phyloP scores from a whole-genome alignment of 2,113 vertebrate species.

The Platysternon megacephalum region DNA sequence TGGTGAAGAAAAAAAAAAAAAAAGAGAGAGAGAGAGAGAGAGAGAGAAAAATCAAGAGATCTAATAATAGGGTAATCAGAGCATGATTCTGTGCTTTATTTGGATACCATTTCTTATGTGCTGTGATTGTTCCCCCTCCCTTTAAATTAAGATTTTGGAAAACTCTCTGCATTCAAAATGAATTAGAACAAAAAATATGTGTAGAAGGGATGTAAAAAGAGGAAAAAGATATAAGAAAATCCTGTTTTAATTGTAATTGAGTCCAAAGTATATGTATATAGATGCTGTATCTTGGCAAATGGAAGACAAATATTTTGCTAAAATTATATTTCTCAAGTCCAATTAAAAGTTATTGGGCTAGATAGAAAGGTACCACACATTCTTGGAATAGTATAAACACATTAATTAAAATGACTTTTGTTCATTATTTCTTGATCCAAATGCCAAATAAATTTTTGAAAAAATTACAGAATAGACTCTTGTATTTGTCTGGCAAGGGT shows the following conservation, averaged over 20 bases:
- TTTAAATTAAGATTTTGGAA: not conserved
- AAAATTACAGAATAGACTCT: conserved; percentile 16
- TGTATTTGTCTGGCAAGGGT: conserved; percentile 41
- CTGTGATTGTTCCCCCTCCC: too few species aligned
- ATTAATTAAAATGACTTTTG: conserved; percentile 32
- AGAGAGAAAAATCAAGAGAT: not conserved
- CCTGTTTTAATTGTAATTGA: too few species aligned
- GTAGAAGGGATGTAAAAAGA: not conserved
- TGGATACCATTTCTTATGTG: too few species aligned
- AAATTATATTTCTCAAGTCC: not conserved
- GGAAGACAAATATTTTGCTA: not conserved
- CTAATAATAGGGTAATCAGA: not conserved
- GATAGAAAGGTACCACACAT: conserved; percentile 23
- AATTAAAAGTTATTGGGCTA: conserved; percentile 16
- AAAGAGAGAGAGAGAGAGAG: too few species aligned
- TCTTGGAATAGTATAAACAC: not conserved
- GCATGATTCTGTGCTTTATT: not conserved
- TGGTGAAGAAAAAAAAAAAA: not conserved
- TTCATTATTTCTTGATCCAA: conserved; percentile 24
- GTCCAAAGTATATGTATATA: too few species aligned
- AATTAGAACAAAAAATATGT: not conserved
- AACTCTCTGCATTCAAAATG: not conserved
- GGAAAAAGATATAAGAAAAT: too few species aligned
- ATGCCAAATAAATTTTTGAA: conserved; percentile 9
- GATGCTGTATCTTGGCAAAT: not conserved